A percentile compares a stretch with the other conserved stretches of the same genome.
Conservation (phyloP, 1,140 invertebrate species). For the Arion vulgaris region DNA sequence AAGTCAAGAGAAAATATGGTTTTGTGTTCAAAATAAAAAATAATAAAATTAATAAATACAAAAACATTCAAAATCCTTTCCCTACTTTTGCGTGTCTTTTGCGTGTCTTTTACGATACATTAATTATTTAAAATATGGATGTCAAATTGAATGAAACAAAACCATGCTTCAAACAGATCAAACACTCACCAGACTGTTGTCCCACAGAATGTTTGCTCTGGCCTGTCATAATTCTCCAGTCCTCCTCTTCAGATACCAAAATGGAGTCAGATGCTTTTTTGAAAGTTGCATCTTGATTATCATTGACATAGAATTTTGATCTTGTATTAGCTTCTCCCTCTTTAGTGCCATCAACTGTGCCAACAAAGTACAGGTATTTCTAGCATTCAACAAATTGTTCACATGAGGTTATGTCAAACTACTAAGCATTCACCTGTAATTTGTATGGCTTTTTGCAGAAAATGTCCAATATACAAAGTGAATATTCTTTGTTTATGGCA, state of each 20-base stretch:
- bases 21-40: no score
- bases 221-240: constrained; percentile 60
- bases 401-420: no score
- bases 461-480: no score
- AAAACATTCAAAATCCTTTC: no score
- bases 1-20: no score
- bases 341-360: background rate
- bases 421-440: no score
- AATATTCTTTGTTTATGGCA: no score
- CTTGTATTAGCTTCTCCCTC: background rate
- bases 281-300: background rate
- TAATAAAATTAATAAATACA: no score
- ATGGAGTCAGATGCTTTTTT: constrained; percentile 14
- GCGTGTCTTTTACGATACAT: no score
- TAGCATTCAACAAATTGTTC: no score
- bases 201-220: constrained; percentile 55
- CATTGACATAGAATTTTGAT: constrained; percentile 13
- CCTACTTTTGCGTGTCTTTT: no score
- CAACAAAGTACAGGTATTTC: background rate
- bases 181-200: constrained; percentile 58
- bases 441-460: no score
- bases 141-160: background rate
- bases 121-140: background rate
- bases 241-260: constrained; percentile 42
- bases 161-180: background rate